phyloP scores from a whole-genome alignment of 1,140 invertebrate genomes.

The Chrysoperla carnea region DNA sequence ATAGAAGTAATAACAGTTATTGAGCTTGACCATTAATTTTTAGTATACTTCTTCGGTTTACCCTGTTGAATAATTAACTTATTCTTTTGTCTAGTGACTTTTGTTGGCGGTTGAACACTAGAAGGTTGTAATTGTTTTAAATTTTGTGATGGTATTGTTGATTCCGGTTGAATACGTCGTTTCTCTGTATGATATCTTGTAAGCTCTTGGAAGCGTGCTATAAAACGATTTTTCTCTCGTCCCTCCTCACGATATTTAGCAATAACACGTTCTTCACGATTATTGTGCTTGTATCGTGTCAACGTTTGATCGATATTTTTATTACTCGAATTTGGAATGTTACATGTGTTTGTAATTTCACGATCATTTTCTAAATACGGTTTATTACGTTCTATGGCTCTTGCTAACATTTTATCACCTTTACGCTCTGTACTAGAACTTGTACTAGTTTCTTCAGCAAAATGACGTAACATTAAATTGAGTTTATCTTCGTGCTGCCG shows the following conservation, averaged over 20 bases:
- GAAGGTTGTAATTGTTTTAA: conserved; percentile 35
- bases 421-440: conserved; percentile 11
- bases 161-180: conserved; percentile 14
- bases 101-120: conserved; percentile 38
- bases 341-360: background rate
- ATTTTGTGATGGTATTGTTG: conserved; percentile 35
- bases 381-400: conserved; percentile 1
- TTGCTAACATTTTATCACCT: conserved; percentile 6
- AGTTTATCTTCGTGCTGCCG: conserved; percentile 41
- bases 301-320: background rate
- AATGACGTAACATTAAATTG: conserved; percentile 34
- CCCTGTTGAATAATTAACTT: conserved; percentile 57
- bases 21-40: background rate
- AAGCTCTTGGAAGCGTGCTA: conserved; percentile 16
- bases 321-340: background rate
- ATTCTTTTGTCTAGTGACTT: conserved; percentile 56
- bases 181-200: conserved; percentile 9
- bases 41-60: conserved; percentile 2
- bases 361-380: background rate
- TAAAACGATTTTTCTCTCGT: conserved; percentile 16
- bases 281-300: conserved; percentile 7
- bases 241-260: conserved; percentile 4
- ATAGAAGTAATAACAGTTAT: too few species aligned
- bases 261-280: background rate
- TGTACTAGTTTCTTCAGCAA: conserved; percentile 32